phyloP scores from a whole-genome alignment of 1,140 invertebrate genomes.

The Sipha flava region DNA sequence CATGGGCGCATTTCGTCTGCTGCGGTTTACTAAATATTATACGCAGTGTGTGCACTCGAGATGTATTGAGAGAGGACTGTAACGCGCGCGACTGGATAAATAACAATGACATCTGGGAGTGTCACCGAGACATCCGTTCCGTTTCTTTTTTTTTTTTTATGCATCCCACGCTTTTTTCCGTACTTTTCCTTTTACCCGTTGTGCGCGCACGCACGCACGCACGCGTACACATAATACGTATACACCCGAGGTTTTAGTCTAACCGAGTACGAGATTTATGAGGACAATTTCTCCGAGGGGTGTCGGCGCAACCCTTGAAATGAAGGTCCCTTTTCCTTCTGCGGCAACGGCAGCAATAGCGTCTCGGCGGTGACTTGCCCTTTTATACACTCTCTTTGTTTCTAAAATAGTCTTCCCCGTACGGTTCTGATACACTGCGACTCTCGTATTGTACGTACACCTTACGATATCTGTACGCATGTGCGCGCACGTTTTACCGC shows the following conservation, averaged over 20 bases:
- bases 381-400: constrained; percentile 23
- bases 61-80: background rate
- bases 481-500: no score
- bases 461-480: no score
- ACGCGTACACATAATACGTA: background rate
- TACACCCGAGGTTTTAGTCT: background rate
- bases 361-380: background rate
- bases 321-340: constrained; percentile 13
- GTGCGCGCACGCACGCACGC: background rate
- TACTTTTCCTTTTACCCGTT: background rate
- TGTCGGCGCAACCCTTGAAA: background rate
- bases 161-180: constrained; percentile 12
- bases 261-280: constrained; percentile 17
- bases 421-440: background rate
- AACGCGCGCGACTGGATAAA: background rate
- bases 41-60: background rate
- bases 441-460: no score
- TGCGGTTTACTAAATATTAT: no score
- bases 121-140: constrained; percentile 22
- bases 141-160: constrained; percentile 7
- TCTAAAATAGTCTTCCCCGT: constrained; percentile 11
- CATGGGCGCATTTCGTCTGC: no score
- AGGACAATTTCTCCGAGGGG: constrained; percentile 27
- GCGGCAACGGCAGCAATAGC: no score
- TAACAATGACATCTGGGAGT: constrained; percentile 31